Conservation (phyloP, 1,140 invertebrate genomes). For the Thaumatotibia leucotreta region DNA sequence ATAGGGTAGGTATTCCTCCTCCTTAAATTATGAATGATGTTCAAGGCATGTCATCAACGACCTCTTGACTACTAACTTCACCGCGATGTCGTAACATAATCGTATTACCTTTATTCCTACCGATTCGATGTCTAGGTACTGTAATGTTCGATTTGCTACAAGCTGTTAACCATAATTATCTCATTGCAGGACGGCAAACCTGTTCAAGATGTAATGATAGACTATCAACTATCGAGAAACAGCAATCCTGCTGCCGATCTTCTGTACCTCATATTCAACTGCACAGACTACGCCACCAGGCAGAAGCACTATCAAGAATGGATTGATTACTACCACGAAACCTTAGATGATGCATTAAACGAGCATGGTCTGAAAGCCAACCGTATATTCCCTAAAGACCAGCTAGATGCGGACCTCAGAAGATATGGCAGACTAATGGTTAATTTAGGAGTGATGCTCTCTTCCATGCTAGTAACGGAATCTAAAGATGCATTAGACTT, state of each 20-base stretch:
- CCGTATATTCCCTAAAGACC: not conserved
- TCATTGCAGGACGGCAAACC: conserved; percentile 17
- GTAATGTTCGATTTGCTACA: no score
- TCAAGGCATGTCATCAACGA: no score
- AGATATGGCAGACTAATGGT: not conserved
- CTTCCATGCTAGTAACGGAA: not conserved
- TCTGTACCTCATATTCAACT: conserved; percentile 11
- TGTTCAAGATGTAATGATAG: not conserved
- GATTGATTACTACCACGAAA: not conserved
- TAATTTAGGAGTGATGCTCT: not conserved
- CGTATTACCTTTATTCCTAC: no score
- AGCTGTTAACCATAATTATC: no score
- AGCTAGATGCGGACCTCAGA: not conserved
- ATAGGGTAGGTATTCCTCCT: no score
- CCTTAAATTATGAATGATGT: no score
- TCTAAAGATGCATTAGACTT: not conserved
- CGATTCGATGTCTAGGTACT: no score
- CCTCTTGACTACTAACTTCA: no score
- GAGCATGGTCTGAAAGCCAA: no score
- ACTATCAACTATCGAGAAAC: conserved; percentile 8
- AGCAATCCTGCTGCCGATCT: conserved; percentile 10
- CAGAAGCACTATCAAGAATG: conserved; percentile 1
- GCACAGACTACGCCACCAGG: conserved; percentile 1
- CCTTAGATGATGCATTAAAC: not conserved
- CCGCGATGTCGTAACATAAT: no score